Base-by-base conservation (phyloP, 2,113 vertebrate genomes). In the Gnathonemus longibarbis region DNA sequence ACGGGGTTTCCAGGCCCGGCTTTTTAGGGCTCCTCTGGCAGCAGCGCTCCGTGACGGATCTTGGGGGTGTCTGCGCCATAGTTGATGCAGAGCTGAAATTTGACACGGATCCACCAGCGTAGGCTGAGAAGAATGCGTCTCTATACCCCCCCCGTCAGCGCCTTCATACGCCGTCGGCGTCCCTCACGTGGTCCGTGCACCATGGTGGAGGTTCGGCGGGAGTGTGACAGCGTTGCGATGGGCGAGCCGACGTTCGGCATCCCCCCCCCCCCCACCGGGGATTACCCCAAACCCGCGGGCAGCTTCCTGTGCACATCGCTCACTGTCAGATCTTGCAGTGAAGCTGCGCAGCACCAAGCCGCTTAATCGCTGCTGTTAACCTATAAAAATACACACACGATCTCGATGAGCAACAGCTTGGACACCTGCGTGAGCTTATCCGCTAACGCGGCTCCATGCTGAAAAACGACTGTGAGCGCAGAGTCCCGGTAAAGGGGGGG, bases 341-440 rank as follows among this genome's bases (percentile, higher is more conserved):
- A 84, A 84, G 15, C 42, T 24, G 42, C 80, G 9, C 42, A 11
- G 85, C n/a, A 35, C 31, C 49, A 9, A 53, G 27, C 10, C 15
- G 19, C 27, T 87, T 87, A 87, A 87, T 53, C 83, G 45, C 45
- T 56, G 85, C 50, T 87, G 85, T 87, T 53, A 87, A 53, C 50
- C 85, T 87, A 53, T 53, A 87, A 87, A 87, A 53, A 31, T n/a
- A 86, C 21, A 86, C 85, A 53, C 48, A 24, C 15, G 27, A 53
- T 35, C 17, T 27, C n/a, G 50, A 35, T 35, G 85, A 52, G n/a
- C 85, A 53, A 35, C 85, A 87, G 85, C 85, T 87, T 53, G 85
- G 85, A 52, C 27, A 35, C 50, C 85, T 53, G 85, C 85, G 3
- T 39, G 27, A 53, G 85, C 27, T 31, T 17, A 87, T 50, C 50